These are phyloP conservation scores for Aphidoletes aphidimyza DNA, from an alignment of 2,888 invertebrate genomes.

Conservation along the genomic window DNA sequence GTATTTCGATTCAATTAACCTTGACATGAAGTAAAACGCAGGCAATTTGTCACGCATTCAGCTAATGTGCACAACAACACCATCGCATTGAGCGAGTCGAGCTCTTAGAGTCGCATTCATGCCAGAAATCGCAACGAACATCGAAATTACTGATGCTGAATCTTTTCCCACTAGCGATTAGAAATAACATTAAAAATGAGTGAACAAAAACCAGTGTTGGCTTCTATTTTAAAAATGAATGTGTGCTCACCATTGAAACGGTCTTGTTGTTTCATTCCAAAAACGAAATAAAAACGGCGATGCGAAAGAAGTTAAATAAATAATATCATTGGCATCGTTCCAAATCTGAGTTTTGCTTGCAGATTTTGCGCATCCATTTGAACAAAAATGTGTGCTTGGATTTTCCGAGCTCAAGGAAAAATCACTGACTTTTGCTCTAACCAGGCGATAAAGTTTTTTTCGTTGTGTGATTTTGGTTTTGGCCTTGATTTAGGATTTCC, in stretches of 20 bases:
- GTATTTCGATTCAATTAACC: slow-evolving; percentile 36
- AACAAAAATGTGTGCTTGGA: background rate
- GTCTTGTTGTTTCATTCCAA: background rate
- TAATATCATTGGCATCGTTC: background rate
- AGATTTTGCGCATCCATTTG: background rate
- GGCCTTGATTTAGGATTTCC: slow-evolving; percentile 34
- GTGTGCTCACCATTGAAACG: background rate
- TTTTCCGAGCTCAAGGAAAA: background rate
- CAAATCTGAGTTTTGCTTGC: background rate
- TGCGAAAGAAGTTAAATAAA: slow-evolving; percentile 25
- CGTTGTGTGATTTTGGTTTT: background rate
- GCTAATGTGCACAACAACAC: background rate
- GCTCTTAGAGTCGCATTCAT: background rate
- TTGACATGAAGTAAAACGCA: slow-evolving; percentile 48
- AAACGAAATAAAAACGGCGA: background rate
- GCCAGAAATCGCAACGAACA: background rate
- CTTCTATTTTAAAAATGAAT: background rate
- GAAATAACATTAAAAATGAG: background rate
- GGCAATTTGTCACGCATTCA: slow-evolving; percentile 48
- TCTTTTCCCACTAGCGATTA: no score
- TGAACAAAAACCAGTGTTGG: background rate
- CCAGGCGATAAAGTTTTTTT: no score
- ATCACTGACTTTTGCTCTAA: no score
- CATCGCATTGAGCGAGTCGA: background rate
- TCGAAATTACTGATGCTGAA: no score